Percentiles rank a stretch among this genome's conserved stretches.
These are phyloP conservation scores for Heterodera carotae DNA, from an alignment of 1,140 invertebrate species.

Conservation along the genomic window DNA sequence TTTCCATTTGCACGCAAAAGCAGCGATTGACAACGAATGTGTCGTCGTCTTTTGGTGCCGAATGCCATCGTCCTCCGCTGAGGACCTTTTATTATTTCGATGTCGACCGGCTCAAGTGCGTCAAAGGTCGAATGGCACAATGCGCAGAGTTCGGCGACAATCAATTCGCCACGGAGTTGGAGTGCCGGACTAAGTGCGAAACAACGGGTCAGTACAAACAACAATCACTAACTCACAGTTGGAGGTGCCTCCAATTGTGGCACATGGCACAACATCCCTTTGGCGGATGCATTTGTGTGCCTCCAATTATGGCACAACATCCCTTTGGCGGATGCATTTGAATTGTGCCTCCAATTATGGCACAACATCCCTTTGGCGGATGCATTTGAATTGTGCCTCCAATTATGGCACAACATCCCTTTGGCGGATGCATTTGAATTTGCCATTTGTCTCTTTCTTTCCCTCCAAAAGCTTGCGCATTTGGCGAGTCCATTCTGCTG, in stretches of 20 bases:
- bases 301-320: too few species aligned
- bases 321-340: too few species aligned
- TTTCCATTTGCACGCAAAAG: slow-evolving; percentile 26
- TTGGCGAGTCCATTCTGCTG: too few species aligned
- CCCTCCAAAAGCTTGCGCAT: too few species aligned
- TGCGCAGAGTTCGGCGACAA: slow-evolving; percentile 26
- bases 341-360: too few species aligned
- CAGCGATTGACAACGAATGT: slow-evolving; percentile 8
- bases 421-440: too few species aligned
- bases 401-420: too few species aligned
- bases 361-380: too few species aligned
- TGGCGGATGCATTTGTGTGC: slow-evolving; percentile 22
- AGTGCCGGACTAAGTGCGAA: slow-evolving; percentile 35
- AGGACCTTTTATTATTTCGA: slow-evolving; percentile 37
- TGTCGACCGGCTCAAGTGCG: slow-evolving; percentile 29
- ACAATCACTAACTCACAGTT: too few species aligned
- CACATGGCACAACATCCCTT: slow-evolving; percentile 4
- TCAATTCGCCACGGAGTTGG: slow-evolving; percentile 26
- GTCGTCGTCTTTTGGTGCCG: neutral
- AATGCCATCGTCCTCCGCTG: slow-evolving; percentile 22
- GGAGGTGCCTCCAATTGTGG: too few species aligned
- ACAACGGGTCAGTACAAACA: slow-evolving; percentile 27
- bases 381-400: too few species aligned
- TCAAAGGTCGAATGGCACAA: slow-evolving; percentile 19
- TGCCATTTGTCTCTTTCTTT: too few species aligned